Conservation (phyloP, 1,140 invertebrate genomes). For the Vanessa atalanta region DNA sequence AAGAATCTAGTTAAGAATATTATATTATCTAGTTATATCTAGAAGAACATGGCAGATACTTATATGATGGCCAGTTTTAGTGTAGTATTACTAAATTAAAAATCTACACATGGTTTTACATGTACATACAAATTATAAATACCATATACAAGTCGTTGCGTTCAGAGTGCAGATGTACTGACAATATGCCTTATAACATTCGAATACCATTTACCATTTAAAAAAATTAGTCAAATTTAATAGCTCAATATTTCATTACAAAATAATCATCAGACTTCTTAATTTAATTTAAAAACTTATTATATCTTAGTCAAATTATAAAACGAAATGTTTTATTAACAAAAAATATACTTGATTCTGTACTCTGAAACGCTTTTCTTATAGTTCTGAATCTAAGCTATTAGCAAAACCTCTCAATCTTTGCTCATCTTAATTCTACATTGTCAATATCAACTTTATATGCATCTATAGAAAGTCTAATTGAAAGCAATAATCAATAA, state of each 20-base stretch:
- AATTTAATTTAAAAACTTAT: slow-evolving; percentile 2
- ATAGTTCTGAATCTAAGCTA: slow-evolving; percentile 41
- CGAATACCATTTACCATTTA: neutral
- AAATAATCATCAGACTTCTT: neutral
- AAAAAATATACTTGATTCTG: slow-evolving; percentile 39
- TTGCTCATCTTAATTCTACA: slow-evolving; percentile 64
- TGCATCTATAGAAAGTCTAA: slow-evolving; percentile 31
- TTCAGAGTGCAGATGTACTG: slow-evolving; percentile 55
- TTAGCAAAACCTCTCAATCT: slow-evolving; percentile 59
- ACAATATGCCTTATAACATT: neutral
- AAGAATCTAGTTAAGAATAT: slow-evolving; percentile 81
- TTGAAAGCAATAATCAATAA: slow-evolving; percentile 50
- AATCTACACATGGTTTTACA: slow-evolving; percentile 82
- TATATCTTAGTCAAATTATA: slow-evolving; percentile 2
- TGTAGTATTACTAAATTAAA: slow-evolving; percentile 82
- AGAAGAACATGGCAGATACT: slow-evolving; percentile 81
- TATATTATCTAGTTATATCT: slow-evolving; percentile 81
- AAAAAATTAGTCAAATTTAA: slow-evolving; percentile 16
- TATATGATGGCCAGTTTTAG: slow-evolving; percentile 82
- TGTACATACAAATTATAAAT: slow-evolving; percentile 77
- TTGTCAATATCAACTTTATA: slow-evolving; percentile 29
- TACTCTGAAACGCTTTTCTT: slow-evolving; percentile 56
- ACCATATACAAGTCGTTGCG: slow-evolving; percentile 40
- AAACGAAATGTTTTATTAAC: neutral
- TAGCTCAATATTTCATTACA: slow-evolving; percentile 6